Base-by-base conservation (phyloP, 2,888 invertebrate genomes). In the Dusona sp. region DNA sequence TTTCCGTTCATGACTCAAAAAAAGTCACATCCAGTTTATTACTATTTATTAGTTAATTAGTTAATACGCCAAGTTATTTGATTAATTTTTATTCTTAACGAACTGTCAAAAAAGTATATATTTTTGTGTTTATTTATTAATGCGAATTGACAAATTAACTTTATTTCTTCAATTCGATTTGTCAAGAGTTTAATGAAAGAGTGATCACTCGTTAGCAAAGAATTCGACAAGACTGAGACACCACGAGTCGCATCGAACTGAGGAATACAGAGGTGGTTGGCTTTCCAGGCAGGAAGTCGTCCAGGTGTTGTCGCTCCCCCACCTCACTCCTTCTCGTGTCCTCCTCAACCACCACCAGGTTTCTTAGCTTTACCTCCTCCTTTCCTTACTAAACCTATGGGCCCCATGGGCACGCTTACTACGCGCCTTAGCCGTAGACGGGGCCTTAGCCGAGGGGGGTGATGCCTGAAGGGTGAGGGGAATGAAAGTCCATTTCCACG, bases 201-300 rank as follows among this genome's bases (percentile, higher is more conserved):
- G 72, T 13, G 64, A 79, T 45, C 29, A 16, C 22, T 42, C n/a
- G 25, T 80, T 77, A 64, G n/a, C 61, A 61, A 78, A 75, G 81
- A 79, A 78, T 84, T 84, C 81, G 48, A 73, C 72, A 67, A 77
- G 84, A 80, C 78, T 78, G 86, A 78, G 79, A 74, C 57, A 72
- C 29, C 67, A 83, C 68, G 61, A 29, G 65, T 75, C 72, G 70
- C 83, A 67, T 67, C 81, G 65, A 38, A 67, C 81, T 74, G 73
- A 72, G 33, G 45, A 72, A 36, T 64, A 48, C 61, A 29, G 74
- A 86, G 86, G 78, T 81, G 74, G 57, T 84, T 86, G 74, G 78
- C 75, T 79, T 45, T 86, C 81, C 74, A 84, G 81, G 86, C 89
- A 89, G 89, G 89, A 89, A 89, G 89, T 89, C 86, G 86, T 86